These are phyloP conservation scores for Cyclura pinguis DNA, from an alignment of 2,797 vertebrate species.

Conservation along the genomic window DNA sequence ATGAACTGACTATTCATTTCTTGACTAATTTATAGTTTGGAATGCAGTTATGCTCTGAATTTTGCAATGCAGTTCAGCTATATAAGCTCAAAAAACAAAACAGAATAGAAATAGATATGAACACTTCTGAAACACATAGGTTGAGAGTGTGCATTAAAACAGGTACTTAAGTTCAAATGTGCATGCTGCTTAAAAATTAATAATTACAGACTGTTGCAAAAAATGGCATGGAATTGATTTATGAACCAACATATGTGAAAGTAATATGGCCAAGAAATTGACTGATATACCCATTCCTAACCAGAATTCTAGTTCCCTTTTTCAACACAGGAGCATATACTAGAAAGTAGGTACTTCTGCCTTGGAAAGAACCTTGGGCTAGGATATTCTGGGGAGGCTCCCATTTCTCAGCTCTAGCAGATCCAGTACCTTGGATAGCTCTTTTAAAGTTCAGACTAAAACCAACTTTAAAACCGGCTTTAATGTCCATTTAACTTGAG, in stretches of 20 bases:
- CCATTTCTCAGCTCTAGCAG: not conserved
- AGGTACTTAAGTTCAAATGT: too few species aligned
- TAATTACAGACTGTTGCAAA: too few species aligned
- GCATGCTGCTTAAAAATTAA: too few species aligned
- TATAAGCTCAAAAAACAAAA: not conserved
- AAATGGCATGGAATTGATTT: too few species aligned
- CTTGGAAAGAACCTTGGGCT: too few species aligned
- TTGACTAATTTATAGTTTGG: not conserved
- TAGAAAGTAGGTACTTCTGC: not conserved
- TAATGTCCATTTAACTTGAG: not conserved
- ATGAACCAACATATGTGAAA: not conserved
- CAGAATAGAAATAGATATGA: not conserved
- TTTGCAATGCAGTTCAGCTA: not conserved
- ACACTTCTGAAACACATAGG: not conserved
- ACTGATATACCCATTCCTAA: too few species aligned
- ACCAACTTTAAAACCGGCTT: too few species aligned
- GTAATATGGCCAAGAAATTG: too few species aligned
- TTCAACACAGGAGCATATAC: not conserved
- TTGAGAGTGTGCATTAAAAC: not conserved
- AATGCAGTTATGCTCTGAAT: not conserved
- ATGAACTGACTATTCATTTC: not conserved
- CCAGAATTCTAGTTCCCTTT: too few species aligned
- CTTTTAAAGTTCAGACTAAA: not conserved
- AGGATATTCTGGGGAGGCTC: not conserved
- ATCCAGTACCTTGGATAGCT: too few species aligned